Conservation (phyloP, 2,888 invertebrate genomes). For the Drosophila tanythrix region DNA sequence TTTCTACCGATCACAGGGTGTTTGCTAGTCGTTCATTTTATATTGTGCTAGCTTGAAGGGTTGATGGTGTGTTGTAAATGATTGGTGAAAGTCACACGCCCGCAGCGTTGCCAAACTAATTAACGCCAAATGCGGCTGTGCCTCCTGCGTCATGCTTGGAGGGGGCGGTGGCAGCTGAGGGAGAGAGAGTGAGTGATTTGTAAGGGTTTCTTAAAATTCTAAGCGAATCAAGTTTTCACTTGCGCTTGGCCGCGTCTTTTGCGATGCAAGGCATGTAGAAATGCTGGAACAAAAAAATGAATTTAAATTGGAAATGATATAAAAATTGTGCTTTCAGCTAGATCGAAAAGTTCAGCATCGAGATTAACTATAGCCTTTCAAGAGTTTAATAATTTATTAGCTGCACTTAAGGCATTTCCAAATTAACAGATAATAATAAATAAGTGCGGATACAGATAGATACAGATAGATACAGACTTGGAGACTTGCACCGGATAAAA, state of each 20-base stretch:
- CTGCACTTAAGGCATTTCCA: not conserved
- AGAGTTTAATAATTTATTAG: not conserved
- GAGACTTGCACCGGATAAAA: not conserved
- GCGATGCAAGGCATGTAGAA: not conserved
- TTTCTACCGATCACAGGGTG: not conserved
- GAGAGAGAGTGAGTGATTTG: not conserved
- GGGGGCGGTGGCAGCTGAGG: not conserved
- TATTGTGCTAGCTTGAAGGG: not conserved
- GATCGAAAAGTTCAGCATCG: not conserved
- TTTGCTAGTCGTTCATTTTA: not conserved
- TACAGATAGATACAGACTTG: not conserved
- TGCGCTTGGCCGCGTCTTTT: not conserved
- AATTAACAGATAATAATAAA: not conserved
- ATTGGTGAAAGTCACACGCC: slow-evolving; percentile 70
- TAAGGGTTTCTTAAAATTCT: slow-evolving; percentile 18
- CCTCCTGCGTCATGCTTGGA: slow-evolving; percentile 9
- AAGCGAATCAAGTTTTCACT: slow-evolving; percentile 4
- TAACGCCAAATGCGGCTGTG: slow-evolving; percentile 71
- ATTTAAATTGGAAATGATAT: not conserved
- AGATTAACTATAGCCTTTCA: not conserved
- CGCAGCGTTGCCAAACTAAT: slow-evolving; percentile 75
- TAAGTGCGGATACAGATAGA: not conserved
- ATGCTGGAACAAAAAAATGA: not conserved
- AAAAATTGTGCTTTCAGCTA: not conserved
- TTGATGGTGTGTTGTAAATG: slow-evolving; percentile 60